phyloP scores from a whole-genome alignment of 2,797 vertebrate species.

The Schizopygopsis malacanthus region DNA sequence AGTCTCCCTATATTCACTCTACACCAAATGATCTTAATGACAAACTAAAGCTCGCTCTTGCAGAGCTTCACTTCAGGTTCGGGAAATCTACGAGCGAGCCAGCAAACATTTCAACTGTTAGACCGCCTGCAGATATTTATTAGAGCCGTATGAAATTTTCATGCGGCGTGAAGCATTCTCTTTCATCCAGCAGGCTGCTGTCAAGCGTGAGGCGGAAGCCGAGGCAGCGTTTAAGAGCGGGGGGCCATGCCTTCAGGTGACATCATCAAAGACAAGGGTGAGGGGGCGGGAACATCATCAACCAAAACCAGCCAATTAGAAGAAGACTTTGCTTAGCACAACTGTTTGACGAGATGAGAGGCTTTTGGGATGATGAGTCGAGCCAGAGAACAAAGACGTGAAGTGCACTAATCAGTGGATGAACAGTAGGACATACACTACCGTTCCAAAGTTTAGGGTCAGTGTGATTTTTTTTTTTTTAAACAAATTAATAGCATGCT shows the following conservation, averaged over 20 bases:
- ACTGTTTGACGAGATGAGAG: constrained; percentile 1
- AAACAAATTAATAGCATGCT: too few relatives aligned
- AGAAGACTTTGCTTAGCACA: background rate
- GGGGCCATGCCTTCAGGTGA: constrained; percentile 58
- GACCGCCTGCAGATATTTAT: constrained; percentile 65
- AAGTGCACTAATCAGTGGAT: background rate
- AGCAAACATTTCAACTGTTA: constrained; percentile 42
- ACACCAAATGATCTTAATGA: constrained; percentile 18
- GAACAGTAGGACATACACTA: background rate
- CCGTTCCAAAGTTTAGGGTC: background rate
- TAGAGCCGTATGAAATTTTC: constrained; percentile 66
- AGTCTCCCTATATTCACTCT: background rate
- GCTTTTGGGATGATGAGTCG: background rate
- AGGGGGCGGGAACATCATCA: constrained; percentile 29
- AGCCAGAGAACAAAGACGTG: background rate
- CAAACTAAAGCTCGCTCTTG: constrained; percentile 37
- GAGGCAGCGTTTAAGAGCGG: constrained; percentile 29
- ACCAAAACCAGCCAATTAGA: constrained; percentile 42
- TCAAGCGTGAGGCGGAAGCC: constrained; percentile 58
- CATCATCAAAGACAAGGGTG: constrained; percentile 41
- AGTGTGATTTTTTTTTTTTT: too few relatives aligned
- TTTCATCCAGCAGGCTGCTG: constrained; percentile 63
- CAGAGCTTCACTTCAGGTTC: background rate
- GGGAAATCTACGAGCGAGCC: constrained; percentile 4
- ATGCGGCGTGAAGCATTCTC: constrained; percentile 63